Base-by-base conservation (phyloP, 1,140 invertebrate species). In the Achroia grisella region DNA sequence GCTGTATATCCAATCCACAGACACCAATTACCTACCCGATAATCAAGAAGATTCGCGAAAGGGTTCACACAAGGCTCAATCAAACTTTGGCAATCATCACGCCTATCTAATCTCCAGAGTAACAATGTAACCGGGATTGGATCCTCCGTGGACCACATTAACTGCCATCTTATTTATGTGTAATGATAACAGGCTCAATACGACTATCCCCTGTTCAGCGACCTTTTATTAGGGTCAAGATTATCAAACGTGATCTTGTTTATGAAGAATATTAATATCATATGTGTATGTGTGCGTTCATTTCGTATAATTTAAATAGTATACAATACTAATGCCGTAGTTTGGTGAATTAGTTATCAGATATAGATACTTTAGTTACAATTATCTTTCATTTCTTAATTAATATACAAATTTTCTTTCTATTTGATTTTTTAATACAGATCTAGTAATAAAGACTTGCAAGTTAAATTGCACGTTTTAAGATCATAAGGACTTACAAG, bases 81-180 rank as follows among this genome's bases (percentile, higher is more conserved):
- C 74, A 80, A 80, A 80, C 57, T 80, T 80, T 77, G 47, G 62
- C 71, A 80, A 80, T 80, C 73, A 80, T 74, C 67, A 71, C 70
- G 68, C 53, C 71, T 71, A 69, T 71, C 70, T 73, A 75, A 73
- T 77, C 70, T 71, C 63, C 43, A 36, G 70, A 56, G 76, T 61
- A 71, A 77, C 76, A 74, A 71, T 77, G 65, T 70, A 67, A 63
- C 60, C 56, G 47, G 49, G 48, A 66, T 65, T 57, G 62, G 57
- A 59, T 62, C 44, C 52, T 61, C 62, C 34, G 52, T 37, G 56
- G 59, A 62, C 66, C 57, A 57, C 65, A 68, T 62, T 66, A 65
- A 65, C 56, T 53, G 39, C 48, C 53, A 31, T 41, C 62, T 74
- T 68, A 62, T 70, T 75, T 61, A 68, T 59, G 48, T 58, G 43